These are phyloP conservation scores for Ariolimax columbianus DNA, from an alignment of 2,888 invertebrate species.

Conservation along the genomic window DNA sequence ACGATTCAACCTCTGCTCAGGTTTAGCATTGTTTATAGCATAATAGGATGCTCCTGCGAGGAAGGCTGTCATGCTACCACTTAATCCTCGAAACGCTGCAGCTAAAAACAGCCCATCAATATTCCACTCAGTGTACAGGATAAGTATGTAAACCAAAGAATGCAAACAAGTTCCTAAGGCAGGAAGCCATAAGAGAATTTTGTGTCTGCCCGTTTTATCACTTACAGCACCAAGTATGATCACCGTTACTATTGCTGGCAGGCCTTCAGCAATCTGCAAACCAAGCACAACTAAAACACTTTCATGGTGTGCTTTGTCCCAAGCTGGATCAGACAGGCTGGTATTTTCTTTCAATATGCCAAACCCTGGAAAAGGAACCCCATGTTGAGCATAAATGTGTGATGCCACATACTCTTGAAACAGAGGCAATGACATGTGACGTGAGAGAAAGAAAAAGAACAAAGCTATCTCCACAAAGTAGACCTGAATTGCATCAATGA, in stretches of 20 bases:
- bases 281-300: conserved; percentile 69
- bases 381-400: conserved; percentile 57
- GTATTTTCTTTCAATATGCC: conserved; percentile 35
- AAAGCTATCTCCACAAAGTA: conserved; percentile 72
- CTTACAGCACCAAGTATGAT: conserved; percentile 76
- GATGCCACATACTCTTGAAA: conserved; percentile 73
- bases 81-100: conserved; percentile 70
- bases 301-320: conserved; percentile 68
- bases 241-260: conserved; percentile 74
- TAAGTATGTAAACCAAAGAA: conserved; percentile 71
- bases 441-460: conserved; percentile 69
- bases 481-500: conserved; percentile 50
- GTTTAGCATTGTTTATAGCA: conserved; percentile 70
- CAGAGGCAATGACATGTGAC: conserved; percentile 73
- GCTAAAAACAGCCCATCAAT: conserved; percentile 75
- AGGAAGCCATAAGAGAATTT: conserved; percentile 76
- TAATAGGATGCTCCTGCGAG: conserved; percentile 72
- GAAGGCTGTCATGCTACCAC: conserved; percentile 74
- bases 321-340: conserved; percentile 53
- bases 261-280: conserved; percentile 76
- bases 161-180: conserved; percentile 73
- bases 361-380: conserved; percentile 54
- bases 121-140: conserved; percentile 72
- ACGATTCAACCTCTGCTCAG: conserved; percentile 67
- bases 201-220: conserved; percentile 74